Percentiles rank a stretch among this genome's conserved stretches.
These are phyloP conservation scores for Zapus hudsonius DNA, from an alignment of 2,113 vertebrate genomes.

Conservation along the genomic window DNA sequence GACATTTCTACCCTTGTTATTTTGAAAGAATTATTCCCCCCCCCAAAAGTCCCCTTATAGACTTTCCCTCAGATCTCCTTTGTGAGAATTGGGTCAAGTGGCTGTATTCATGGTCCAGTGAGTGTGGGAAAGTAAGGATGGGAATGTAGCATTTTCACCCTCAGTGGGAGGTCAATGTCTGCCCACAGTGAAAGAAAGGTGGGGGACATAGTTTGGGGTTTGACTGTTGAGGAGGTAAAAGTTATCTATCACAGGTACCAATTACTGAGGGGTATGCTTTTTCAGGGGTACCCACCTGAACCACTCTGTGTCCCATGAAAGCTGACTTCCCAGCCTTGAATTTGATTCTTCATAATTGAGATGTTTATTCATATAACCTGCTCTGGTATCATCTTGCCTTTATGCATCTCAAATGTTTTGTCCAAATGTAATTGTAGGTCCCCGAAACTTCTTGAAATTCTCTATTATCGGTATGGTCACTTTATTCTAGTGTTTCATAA, in stretches of 20 bases:
- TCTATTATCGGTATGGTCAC: neutral
- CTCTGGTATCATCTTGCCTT: neutral
- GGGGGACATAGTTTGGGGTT: neutral
- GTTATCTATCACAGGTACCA: neutral
- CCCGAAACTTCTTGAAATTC: neutral
- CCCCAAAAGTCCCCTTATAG: neutral
- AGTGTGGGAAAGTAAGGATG: neutral
- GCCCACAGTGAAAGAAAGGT: neutral
- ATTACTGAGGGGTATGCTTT: neutral
- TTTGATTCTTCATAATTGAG: neutral
- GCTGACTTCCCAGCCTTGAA: neutral
- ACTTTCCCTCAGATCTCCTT: neutral
- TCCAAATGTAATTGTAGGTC: slow-evolving; percentile 2
- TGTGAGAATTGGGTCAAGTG: slow-evolving; percentile 1
- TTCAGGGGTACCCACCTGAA: neutral
- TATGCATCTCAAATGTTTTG: slow-evolving; percentile 26
- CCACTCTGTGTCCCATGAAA: neutral
- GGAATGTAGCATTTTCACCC: neutral
- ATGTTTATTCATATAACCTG: neutral
- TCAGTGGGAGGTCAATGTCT: slow-evolving; percentile 4
- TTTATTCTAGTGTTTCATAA: slow-evolving; percentile 19
- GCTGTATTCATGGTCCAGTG: neutral
- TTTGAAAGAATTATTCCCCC: slow-evolving; percentile 22
- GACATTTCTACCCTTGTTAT: neutral
- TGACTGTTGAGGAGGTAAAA: neutral